These are phyloP conservation scores for Drosophila hydei DNA, from an alignment of 1,140 invertebrate genomes.

Conservation along the genomic window DNA sequence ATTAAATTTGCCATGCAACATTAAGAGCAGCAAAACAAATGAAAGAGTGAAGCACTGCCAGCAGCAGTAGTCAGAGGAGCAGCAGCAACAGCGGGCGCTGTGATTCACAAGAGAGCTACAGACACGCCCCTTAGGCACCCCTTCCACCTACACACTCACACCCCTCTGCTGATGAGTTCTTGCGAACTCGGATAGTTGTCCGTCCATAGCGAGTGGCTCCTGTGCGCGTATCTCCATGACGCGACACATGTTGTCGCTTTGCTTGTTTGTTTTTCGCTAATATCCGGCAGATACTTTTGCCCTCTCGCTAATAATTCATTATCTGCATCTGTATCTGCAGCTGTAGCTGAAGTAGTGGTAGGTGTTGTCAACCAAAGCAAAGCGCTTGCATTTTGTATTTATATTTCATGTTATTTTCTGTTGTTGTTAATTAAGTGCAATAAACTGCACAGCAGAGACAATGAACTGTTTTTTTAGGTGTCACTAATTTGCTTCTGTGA, in stretches of 20 bases:
- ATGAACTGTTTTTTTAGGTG: constrained; percentile 56
- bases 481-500: background rate
- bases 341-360: constrained; percentile 16
- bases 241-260: constrained; percentile 58
- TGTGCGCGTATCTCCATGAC: constrained; percentile 29
- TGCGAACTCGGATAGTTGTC: constrained; percentile 4
- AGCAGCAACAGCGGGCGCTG: constrained; percentile 23
- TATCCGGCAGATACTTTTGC: constrained; percentile 68
- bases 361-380: constrained; percentile 24
- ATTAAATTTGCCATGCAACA: constrained; percentile 82
- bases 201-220: constrained; percentile 5
- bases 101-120: constrained; percentile 42
- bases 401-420: constrained; percentile 13
- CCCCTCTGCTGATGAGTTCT: constrained; percentile 9
- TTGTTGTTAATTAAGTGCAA: constrained; percentile 69
- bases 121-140: constrained; percentile 5
- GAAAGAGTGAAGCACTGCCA: constrained; percentile 16
- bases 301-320: constrained; percentile 71
- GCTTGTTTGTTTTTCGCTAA: constrained; percentile 55
- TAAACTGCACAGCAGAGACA: constrained; percentile 63
- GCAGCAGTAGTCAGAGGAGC: constrained; percentile 1
- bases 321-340: constrained; percentile 58
- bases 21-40: constrained; percentile 59
- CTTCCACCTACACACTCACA: background rate
- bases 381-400: constrained; percentile 44